Evolutionary conservation across 2,888 invertebrate species (phyloP).

Genomic region (Odontocolon sp.): DNA sequence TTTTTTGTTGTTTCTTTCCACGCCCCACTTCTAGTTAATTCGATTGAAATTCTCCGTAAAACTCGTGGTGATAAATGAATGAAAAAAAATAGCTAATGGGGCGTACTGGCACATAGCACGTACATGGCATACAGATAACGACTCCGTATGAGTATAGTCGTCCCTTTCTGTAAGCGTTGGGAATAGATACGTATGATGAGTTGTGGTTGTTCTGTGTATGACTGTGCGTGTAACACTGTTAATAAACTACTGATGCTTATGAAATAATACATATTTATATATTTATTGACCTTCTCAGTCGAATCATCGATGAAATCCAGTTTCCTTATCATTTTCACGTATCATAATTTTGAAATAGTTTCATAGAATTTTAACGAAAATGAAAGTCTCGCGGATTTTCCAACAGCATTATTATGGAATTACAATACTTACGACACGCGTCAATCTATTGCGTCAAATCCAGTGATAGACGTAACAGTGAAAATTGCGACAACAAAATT

Average conservation of each 20-base stretch:
- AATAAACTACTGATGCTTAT: conserved; percentile 80
- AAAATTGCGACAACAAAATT: neutral
- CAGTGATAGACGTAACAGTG: neutral
- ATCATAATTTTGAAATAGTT: too few species aligned
- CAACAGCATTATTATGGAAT: neutral
- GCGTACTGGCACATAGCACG: conserved; percentile 65
- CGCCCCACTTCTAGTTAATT: conserved; percentile 47
- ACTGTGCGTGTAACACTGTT: conserved; percentile 80
- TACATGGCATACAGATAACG: conserved; percentile 79
- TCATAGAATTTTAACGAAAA: neutral
- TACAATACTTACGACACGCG: conserved; percentile 3
- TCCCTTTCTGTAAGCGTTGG: conserved; percentile 68
- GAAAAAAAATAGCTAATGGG: conserved; percentile 39
- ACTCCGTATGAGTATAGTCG: conserved; percentile 71
- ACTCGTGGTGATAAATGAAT: conserved; percentile 11
- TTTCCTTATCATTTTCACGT: too few species aligned
- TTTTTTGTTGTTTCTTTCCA: conserved; percentile 49
- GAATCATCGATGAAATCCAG: neutral
- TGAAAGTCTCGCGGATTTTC: neutral
- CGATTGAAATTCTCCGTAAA: conserved; percentile 26
- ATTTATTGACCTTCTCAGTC: neutral
- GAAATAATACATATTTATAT: conserved; percentile 61
- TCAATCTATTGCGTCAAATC: neutral
- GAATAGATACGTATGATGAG: conserved; percentile 70
- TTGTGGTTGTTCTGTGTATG: conserved; percentile 79